Evolutionary conservation across 2,113 vertebrate genomes (phyloP).

Genomic region (Microcebus tavaratra): DNA sequence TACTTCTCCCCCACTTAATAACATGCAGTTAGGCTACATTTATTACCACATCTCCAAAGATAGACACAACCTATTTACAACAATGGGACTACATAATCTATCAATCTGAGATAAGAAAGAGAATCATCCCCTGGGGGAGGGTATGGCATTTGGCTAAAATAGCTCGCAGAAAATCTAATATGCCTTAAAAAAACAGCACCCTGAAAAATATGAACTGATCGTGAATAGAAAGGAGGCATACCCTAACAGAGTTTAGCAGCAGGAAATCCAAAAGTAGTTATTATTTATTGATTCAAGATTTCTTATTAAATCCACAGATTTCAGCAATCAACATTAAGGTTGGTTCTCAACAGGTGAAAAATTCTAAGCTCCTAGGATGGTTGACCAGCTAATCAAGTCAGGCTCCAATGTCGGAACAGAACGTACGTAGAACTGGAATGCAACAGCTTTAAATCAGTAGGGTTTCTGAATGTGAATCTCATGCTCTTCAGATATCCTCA

Average conservation of each 20-base stretch:
- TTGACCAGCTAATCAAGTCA: neutral
- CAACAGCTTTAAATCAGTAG: accelerated
- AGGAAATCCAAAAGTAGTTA: neutral
- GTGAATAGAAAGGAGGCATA: accelerated
- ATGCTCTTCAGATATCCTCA: neutral
- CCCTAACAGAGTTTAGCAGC: neutral
- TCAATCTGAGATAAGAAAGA: neutral
- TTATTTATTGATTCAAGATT: neutral
- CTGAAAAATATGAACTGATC: neutral
- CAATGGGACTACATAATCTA: neutral
- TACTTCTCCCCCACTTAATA: neutral
- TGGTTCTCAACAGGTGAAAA: neutral
- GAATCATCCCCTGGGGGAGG: neutral
- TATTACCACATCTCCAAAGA: neutral
- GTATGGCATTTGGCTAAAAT: neutral
- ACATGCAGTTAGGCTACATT: neutral
- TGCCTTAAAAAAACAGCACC: neutral
- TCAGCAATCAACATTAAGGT: neutral
- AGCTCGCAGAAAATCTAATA: neutral
- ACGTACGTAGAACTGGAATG: neutral
- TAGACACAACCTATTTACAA: neutral
- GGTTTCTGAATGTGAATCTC: neutral
- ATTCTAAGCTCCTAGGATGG: neutral
- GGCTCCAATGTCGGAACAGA: neutral
- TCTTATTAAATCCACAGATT: neutral